A percentile compares a stretch with the other conserved stretches of the same genome.
phyloP scores from a whole-genome alignment of 1,140 invertebrate genomes.

The Atta texana region DNA sequence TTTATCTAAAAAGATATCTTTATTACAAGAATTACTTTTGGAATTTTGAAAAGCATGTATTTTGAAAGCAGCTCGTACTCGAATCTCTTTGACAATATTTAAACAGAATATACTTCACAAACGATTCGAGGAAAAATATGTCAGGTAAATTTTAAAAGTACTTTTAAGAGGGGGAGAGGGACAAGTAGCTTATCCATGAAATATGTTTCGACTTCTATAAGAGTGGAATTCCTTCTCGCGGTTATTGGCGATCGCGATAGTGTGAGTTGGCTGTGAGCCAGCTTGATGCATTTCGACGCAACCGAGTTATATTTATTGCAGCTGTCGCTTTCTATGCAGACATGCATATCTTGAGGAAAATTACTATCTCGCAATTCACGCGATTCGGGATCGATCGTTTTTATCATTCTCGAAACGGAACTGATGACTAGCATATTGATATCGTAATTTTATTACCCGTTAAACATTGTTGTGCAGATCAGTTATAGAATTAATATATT shows the following conservation, averaged over 20 bases:
- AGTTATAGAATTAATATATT: slow-evolving; percentile 19
- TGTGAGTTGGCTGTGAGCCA: slow-evolving; percentile 40
- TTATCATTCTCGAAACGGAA: slow-evolving; percentile 49
- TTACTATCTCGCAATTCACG: slow-evolving; percentile 70
- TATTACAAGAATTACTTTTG: background rate
- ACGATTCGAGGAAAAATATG: slow-evolving; percentile 20
- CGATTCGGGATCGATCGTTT: slow-evolving; percentile 61
- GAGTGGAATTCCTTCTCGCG: slow-evolving; percentile 12
- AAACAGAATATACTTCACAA: background rate
- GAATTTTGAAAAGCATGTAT: background rate
- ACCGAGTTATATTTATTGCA: slow-evolving; percentile 68
- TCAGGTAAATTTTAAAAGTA: slow-evolving; percentile 21
- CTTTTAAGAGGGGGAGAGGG: background rate
- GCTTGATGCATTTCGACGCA: slow-evolving; percentile 63
- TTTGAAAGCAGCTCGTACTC: background rate
- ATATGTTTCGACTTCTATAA: slow-evolving; percentile 44
- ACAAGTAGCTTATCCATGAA: slow-evolving; percentile 31
- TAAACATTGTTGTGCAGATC: background rate
- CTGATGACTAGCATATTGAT: slow-evolving; percentile 39
- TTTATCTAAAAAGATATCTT: background rate
- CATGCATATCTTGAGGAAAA: slow-evolving; percentile 52
- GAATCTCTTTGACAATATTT: slow-evolving; percentile 25
- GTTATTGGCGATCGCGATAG: slow-evolving; percentile 2
- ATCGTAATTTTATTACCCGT: slow-evolving; percentile 61
- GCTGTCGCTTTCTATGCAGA: slow-evolving; percentile 64